These are phyloP conservation scores for Cassiopea andromeda DNA, from an alignment of 30 jellyfish, hydroid and myxozoan genomes.

Conservation along the genomic window DNA sequence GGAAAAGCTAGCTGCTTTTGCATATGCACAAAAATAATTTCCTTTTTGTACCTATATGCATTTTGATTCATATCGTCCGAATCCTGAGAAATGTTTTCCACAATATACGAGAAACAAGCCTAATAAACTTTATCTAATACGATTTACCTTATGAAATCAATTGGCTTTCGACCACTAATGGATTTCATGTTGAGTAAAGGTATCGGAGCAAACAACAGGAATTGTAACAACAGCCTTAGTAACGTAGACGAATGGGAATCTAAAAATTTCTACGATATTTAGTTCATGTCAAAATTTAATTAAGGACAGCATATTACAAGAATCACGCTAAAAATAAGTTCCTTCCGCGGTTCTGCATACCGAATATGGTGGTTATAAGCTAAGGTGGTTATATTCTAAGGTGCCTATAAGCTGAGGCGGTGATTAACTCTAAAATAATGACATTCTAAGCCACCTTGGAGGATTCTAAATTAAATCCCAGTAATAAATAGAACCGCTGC, in stretches of 20 bases:
- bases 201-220: not conserved
- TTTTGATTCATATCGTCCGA: no score
- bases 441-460: not conserved
- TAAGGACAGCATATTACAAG: not conserved
- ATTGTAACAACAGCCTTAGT: not conserved
- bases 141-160: not conserved
- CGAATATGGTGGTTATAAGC: constrained; percentile 1
- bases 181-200: not conserved
- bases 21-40: no score
- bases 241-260: not conserved
- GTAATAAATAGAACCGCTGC: not conserved
- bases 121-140: not conserved
- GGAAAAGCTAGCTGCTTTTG: no score
- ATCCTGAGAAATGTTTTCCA: not conserved
- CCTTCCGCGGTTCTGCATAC: not conserved
- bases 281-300: not conserved
- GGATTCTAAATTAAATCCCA: not conserved
- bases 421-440: not conserved
- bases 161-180: not conserved
- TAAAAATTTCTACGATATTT: not conserved
- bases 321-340: not conserved
- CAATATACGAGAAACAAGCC: not conserved
- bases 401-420: not conserved
- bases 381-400: not conserved
- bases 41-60: no score